Conservation (phyloP, 2,888 invertebrate genomes). For the Ypsolopha sequella region DNA sequence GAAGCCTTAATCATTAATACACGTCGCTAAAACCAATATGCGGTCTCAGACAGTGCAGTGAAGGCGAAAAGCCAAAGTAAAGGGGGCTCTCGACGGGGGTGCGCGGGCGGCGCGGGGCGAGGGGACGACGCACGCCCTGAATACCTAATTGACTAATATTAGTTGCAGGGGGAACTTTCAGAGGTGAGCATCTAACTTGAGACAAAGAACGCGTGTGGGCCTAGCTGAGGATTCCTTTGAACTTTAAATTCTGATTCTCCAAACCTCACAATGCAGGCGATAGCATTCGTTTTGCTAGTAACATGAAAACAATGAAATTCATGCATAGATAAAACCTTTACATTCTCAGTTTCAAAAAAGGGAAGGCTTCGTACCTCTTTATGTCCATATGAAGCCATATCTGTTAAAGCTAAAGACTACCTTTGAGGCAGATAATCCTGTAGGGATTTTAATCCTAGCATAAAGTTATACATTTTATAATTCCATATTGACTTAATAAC, state of each 20-base stretch:
- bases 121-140: constrained; percentile 54
- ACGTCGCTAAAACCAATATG: constrained; percentile 2
- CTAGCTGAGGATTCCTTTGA: constrained; percentile 51
- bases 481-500: too few relatives aligned
- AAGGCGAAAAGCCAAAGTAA: constrained; percentile 18
- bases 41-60: constrained; percentile 6
- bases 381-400: too few relatives aligned
- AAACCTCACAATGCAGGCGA: constrained; percentile 7
- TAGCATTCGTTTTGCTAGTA: too few relatives aligned
- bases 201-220: constrained; percentile 61
- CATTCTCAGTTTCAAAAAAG: too few relatives aligned
- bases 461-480: too few relatives aligned
- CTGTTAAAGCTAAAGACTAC: too few relatives aligned
- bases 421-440: too few relatives aligned
- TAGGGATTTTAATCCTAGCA: too few relatives aligned
- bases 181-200: constrained; percentile 59
- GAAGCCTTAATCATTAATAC: neutral
- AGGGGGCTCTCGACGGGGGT: constrained; percentile 9
- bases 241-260: constrained; percentile 42
- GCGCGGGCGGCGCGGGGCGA: constrained; percentile 17
- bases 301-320: too few relatives aligned
- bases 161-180: constrained; percentile 59
- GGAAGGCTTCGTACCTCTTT: too few relatives aligned
- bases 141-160: constrained; percentile 69
- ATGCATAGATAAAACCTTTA: too few relatives aligned